Percentiles rank a stretch among this genome's conserved stretches.
Evolutionary conservation across 2,113 vertebrate genomes (phyloP).

Genomic region (Charina bottae): DNA sequence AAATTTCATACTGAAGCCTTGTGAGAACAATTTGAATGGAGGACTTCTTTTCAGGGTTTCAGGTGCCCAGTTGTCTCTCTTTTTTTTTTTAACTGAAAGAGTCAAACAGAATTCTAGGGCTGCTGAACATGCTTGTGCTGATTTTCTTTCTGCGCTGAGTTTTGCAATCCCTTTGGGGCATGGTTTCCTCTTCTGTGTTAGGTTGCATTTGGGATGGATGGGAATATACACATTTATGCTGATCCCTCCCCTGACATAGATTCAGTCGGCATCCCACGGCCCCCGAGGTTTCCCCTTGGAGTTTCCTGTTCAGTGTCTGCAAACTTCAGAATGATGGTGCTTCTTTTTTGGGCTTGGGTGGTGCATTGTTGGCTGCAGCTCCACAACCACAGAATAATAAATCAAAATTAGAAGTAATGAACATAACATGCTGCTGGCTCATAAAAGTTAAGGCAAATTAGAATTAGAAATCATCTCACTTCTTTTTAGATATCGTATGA

Average conservation of each 20-base stretch:
- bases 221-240: background rate
- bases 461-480: background rate
- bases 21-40: background rate
- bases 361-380: background rate
- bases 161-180: background rate
- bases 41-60: background rate
- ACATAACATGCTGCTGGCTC: background rate
- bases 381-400: background rate
- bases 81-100: background rate
- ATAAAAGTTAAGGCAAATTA: background rate
- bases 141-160: background rate
- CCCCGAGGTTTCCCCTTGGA: background rate
- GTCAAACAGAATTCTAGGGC: too few relatives aligned
- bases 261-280: background rate
- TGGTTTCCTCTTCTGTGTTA: background rate
- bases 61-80: too few relatives aligned
- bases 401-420: background rate
- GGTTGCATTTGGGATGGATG: background rate
- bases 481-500: constrained; percentile 4
- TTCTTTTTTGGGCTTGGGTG: background rate
- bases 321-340: background rate
- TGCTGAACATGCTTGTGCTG: background rate
- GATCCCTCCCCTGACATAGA: background rate
- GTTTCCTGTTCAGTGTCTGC: background rate
- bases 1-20: background rate